phyloP scores from a whole-genome alignment of 2,888 invertebrate genomes.

The Philereme transversata region DNA sequence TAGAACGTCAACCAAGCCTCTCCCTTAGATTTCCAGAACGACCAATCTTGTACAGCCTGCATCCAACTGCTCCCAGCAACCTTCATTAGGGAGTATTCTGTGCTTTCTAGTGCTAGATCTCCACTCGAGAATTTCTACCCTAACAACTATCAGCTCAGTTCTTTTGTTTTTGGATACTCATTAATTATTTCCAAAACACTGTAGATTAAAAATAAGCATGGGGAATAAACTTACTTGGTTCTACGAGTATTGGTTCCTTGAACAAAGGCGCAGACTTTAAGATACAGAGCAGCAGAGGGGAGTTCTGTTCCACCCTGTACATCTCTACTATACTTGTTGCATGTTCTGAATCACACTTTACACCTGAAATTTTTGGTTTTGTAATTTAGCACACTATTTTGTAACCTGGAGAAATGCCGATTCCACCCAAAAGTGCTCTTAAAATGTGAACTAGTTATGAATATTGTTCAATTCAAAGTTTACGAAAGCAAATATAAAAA shows the following conservation, averaged over 20 bases:
- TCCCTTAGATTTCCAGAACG: too few relatives aligned
- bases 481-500: conserved; percentile 47
- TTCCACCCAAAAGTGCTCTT: conserved; percentile 81
- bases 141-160: too few relatives aligned
- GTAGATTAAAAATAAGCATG: too few relatives aligned
- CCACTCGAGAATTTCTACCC: too few relatives aligned
- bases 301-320: conserved; percentile 53
- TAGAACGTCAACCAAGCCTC: too few relatives aligned
- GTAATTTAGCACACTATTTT: background rate
- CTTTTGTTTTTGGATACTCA: background rate
- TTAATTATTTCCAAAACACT: background rate
- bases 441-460: conserved; percentile 73
- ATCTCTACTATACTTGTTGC: conserved; percentile 57
- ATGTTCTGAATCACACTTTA: conserved; percentile 68
- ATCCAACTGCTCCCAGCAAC: too few relatives aligned
- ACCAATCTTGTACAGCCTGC: too few relatives aligned
- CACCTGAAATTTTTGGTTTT: conserved; percentile 52
- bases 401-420: background rate
- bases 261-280: conserved; percentile 58
- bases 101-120: too few relatives aligned
- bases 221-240: conserved; percentile 42
- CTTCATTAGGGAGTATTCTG: too few relatives aligned
- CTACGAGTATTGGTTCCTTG: conserved; percentile 31
- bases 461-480: conserved; percentile 63
- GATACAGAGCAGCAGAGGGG: conserved; percentile 65